Evolutionary conservation across 2,113 vertebrate genomes (phyloP).

Genomic region (Fregata magnificens): DNA sequence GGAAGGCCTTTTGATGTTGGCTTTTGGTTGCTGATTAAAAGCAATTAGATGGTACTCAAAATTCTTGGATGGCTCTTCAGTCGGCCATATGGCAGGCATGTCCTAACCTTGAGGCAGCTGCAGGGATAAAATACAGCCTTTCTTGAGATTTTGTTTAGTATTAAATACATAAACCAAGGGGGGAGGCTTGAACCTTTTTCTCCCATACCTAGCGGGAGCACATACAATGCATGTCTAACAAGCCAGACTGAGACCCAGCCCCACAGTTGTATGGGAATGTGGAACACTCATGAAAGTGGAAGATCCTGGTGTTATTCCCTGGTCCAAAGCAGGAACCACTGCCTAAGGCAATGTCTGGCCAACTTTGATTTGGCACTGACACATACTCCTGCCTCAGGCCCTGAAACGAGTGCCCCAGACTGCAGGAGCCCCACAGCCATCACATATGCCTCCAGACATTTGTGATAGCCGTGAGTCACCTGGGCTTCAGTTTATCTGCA

Average conservation of each 20-base stretch:
- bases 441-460: background rate
- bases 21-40: slow-evolving; percentile 6
- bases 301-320: background rate
- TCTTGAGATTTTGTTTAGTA: background rate
- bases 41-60: background rate
- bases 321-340: background rate
- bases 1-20: background rate
- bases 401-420: background rate
- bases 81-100: background rate
- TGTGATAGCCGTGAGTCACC: background rate
- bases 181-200: background rate
- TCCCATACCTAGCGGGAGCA: background rate
- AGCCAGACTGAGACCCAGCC: background rate
- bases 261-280: background rate
- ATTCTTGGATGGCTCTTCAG: background rate
- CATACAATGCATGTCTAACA: background rate
- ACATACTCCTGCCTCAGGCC: background rate
- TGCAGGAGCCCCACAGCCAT: background rate
- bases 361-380: background rate
- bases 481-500: background rate
- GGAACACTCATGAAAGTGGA: background rate
- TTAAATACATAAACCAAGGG: background rate
- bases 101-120: background rate
- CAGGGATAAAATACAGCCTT: background rate
- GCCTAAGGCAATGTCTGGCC: background rate